A percentile compares a stretch with the other conserved stretches of the same genome.
These are phyloP conservation scores for Sarcophaga caerulescens DNA, from an alignment of 2,888 invertebrate species.

Conservation along the genomic window DNA sequence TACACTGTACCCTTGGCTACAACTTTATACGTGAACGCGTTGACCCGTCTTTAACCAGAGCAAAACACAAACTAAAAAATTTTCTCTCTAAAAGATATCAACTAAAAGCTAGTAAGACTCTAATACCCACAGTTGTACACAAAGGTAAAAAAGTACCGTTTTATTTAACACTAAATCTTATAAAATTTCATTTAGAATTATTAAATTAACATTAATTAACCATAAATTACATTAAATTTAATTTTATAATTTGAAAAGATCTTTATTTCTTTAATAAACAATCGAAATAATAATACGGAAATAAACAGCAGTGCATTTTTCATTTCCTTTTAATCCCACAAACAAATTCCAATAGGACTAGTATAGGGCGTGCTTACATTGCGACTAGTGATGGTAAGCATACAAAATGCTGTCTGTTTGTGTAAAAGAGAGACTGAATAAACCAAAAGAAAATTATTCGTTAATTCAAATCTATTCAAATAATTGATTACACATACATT, in stretches of 20 bases:
- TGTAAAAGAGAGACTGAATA: too few relatives aligned
- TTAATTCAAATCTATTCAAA: too few relatives aligned
- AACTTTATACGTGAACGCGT: slow-evolving; percentile 34
- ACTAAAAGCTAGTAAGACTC: slow-evolving; percentile 17
- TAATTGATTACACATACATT: too few relatives aligned
- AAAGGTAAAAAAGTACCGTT: neutral
- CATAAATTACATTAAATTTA: neutral
- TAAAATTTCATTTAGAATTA: neutral
- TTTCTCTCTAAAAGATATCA: slow-evolving; percentile 51
- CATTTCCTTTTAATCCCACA: slow-evolving; percentile 46
- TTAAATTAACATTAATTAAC: neutral
- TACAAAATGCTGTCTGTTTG: neutral
- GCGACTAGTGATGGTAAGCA: neutral
- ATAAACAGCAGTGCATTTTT: slow-evolving; percentile 41
- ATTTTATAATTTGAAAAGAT: neutral
- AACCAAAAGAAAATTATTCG: too few relatives aligned
- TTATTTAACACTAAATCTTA: neutral
- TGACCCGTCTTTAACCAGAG: slow-evolving; percentile 64
- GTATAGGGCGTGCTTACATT: slow-evolving; percentile 25
- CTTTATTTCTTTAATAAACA: neutral
- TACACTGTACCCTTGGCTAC: slow-evolving; percentile 4
- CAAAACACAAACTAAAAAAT: slow-evolving; percentile 68
- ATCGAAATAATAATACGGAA: neutral
- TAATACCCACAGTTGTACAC: slow-evolving; percentile 43
- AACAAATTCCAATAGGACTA: slow-evolving; percentile 36